A percentile compares a stretch with the other conserved stretches of the same genome.
Conservation (phyloP, 1,140 invertebrate species). For the Riptortus pedestris region DNA sequence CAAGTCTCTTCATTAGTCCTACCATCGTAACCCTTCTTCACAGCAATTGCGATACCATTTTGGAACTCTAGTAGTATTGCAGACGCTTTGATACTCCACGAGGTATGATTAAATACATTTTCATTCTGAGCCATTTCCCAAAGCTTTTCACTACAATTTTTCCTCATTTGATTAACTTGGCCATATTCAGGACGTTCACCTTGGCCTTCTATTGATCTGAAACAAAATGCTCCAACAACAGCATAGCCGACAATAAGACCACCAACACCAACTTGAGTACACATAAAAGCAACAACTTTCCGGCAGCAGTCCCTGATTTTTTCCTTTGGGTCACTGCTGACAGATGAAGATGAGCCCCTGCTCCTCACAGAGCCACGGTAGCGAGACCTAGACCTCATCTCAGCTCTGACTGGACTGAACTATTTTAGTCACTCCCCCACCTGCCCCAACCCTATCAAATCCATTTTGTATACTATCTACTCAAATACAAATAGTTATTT, state of each 20-base stretch:
- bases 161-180: slow-evolving; percentile 41
- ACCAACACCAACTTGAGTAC: slow-evolving; percentile 88
- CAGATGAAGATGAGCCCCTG: slow-evolving; percentile 52
- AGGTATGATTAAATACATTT: slow-evolving; percentile 64
- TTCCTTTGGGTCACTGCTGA: slow-evolving; percentile 53
- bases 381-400: slow-evolving; percentile 19
- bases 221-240: slow-evolving; percentile 85
- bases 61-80: slow-evolving; percentile 58
- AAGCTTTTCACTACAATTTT: slow-evolving; percentile 48
- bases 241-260: slow-evolving; percentile 89
- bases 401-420: slow-evolving; percentile 1
- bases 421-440: neutral
- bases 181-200: slow-evolving; percentile 47
- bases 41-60: slow-evolving; percentile 52
- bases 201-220: slow-evolving; percentile 71
- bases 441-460: neutral
- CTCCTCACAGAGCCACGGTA: slow-evolving; percentile 47
- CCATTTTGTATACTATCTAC: too few relatives aligned
- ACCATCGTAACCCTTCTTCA: slow-evolving; percentile 69
- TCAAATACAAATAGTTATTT: too few relatives aligned
- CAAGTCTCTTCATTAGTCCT: slow-evolving; percentile 58
- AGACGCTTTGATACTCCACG: slow-evolving; percentile 58
- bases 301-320: slow-evolving; percentile 70
- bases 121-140: slow-evolving; percentile 61
- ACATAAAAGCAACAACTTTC: slow-evolving; percentile 81